Conservation (phyloP, 2,888 invertebrate genomes). For the Formica aserva region DNA sequence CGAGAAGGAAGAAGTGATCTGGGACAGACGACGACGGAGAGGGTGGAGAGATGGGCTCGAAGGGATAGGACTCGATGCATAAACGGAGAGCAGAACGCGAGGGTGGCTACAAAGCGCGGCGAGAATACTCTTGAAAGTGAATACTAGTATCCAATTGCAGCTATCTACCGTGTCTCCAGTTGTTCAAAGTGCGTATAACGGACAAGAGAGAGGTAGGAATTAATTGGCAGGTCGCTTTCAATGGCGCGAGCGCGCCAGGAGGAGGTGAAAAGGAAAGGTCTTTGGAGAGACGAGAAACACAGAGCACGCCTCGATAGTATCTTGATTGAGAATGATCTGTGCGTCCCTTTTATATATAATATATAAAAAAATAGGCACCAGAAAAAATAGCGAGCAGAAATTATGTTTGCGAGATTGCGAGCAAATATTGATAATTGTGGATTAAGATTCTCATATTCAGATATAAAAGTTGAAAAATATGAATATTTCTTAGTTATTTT, state of each 20-base stretch:
- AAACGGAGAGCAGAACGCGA: conserved; percentile 61
- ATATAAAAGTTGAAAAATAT: conserved; percentile 4
- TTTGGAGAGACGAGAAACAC: conserved; percentile 37
- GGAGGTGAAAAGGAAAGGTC: conserved; percentile 34
- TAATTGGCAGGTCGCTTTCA: conserved; percentile 77
- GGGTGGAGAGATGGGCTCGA: background rate
- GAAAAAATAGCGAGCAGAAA: background rate
- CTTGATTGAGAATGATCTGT: background rate
- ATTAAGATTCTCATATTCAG: background rate
- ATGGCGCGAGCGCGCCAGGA: conserved; percentile 66
- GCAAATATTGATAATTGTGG: conserved; percentile 3
- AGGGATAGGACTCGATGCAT: conserved; percentile 39
- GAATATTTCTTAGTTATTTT: background rate
- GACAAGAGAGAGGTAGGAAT: conserved; percentile 65
- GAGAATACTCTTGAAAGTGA: conserved; percentile 82
- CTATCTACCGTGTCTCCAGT: conserved; percentile 74
- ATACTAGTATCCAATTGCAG: conserved; percentile 81
- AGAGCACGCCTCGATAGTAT: background rate
- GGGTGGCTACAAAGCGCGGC: conserved; percentile 68
- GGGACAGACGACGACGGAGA: background rate
- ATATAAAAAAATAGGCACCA: background rate
- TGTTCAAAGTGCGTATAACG: conserved; percentile 80
- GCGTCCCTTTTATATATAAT: background rate
- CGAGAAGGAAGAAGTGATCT: conserved; percentile 41
- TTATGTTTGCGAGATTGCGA: background rate